Percentiles rank a stretch among this genome's conserved stretches.
Conservation (phyloP, 2,797 vertebrate genomes). For the Chanos chanos region DNA sequence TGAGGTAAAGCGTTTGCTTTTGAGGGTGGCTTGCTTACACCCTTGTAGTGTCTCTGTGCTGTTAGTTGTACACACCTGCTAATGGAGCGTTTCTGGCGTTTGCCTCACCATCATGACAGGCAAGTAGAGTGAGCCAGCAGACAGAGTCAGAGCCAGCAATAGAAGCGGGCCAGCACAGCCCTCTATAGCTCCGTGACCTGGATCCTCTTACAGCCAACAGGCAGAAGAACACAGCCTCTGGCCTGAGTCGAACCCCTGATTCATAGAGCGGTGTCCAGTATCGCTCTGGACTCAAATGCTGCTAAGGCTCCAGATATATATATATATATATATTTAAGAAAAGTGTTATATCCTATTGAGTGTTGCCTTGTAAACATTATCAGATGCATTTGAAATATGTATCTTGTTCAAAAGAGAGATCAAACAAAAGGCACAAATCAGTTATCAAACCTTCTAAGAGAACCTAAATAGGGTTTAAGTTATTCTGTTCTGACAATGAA, state of each 20-base stretch:
- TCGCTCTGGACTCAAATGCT: constrained; percentile 21
- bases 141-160: constrained; percentile 62
- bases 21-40: background rate
- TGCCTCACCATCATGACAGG: constrained; percentile 56
- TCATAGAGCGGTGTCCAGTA: constrained; percentile 30
- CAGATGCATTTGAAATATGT: background rate
- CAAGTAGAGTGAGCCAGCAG: constrained; percentile 60
- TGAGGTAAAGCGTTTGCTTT: background rate
- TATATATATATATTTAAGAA: no score
- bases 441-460: no score
- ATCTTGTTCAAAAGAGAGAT: background rate
- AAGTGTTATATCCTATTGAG: background rate
- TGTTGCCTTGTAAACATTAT: background rate
- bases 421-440: no score
- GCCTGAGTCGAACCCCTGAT: constrained; percentile 37
- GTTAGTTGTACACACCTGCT: constrained; percentile 58
- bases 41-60: background rate
- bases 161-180: constrained; percentile 59
- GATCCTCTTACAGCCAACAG: constrained; percentile 52
- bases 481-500: no score
- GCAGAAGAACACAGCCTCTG: constrained; percentile 24
- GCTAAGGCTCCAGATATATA: no score
- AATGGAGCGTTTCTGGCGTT: constrained; percentile 65
- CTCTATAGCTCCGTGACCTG: constrained; percentile 57
- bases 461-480: no score